Evolutionary conservation across 2,888 invertebrate genomes (phyloP).

Genomic region (Xylota sylvarum): DNA sequence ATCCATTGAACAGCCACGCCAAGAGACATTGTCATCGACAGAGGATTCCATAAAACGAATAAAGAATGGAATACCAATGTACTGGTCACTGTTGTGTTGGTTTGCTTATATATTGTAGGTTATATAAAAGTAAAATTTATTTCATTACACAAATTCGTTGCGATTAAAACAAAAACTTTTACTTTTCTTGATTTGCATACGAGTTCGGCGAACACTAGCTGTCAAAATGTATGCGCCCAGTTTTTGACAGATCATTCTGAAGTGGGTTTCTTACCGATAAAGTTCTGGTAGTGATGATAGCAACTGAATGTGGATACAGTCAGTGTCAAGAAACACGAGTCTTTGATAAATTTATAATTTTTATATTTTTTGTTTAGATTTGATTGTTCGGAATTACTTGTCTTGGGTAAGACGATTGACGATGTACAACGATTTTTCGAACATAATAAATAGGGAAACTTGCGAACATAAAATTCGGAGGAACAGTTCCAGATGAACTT

Average conservation of each 20-base stretch:
- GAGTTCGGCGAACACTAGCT: conserved; percentile 3
- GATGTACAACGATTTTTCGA: too few species aligned
- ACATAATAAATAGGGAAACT: too few species aligned
- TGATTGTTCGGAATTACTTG: too few species aligned
- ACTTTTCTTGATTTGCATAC: conserved; percentile 12
- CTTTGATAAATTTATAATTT: too few species aligned
- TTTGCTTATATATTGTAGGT: conserved; percentile 6
- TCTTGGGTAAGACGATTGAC: too few species aligned
- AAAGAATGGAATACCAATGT: background rate
- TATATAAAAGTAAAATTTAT: conserved; percentile 1
- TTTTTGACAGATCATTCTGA: background rate
- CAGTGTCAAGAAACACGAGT: background rate
- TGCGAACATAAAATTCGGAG: too few species aligned
- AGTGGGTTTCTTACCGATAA: background rate
- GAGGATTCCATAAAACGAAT: conserved; percentile 50
- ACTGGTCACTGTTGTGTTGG: background rate
- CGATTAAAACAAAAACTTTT: conserved; percentile 1
- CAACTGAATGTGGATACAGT: background rate
- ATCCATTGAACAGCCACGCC: conserved; percentile 83
- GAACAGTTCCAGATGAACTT: too few species aligned
- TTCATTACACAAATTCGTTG: background rate
- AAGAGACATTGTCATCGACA: conserved; percentile 75
- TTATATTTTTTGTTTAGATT: too few species aligned
- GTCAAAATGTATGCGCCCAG: conserved; percentile 28
- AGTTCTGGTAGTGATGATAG: background rate